Evolutionary conservation across 2,113 vertebrate genomes (phyloP), one percentile per base, ranked within the genome.

Genomic region (Numenius arquata): DNA sequence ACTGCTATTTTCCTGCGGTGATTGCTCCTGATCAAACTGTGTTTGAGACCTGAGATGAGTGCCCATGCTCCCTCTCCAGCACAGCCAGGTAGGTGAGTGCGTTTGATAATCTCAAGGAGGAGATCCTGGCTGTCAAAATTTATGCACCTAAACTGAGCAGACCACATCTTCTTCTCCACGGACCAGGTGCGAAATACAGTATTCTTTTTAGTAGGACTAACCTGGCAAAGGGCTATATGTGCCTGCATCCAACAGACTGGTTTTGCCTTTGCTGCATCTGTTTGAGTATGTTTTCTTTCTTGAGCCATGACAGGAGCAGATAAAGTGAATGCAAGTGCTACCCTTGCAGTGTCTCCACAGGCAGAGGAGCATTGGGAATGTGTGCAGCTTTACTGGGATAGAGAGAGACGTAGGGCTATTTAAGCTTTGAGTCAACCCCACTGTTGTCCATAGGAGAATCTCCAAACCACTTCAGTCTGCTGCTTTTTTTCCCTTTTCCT

Each of bases 281-380:
- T 8, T 52, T 63, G 19, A 66, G 18, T 38, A 81, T 20, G 3
- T 78, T 70, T 81, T 9, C 5, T 56, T 74, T 73, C 61, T n/a
- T 1, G 2, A 34, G 23, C 29, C 0, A 0, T 21, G 22, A 21
- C 52, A 1, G 3, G 38, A 82, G 26, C 13, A 91, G 15, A 34
- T 6, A 34, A 47, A 20, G 14, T 9, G 41, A 71, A 38, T 43
- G 15, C 9, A 82, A 72, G 10, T 32, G 8, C 7, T 78, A 26
- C 9, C 6, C 12, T 71, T 90, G n/a, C 34, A 56, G 8, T 26
- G 12, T 7, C 48, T 90, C 15, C 30, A 79, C 8, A 76, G 26
- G 21, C 18, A 81, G 61, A 55, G 36, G 2, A 88, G 13, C 40
- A 8, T 36, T 79, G 43, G 27, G 38, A 67, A 66, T 5, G 8